These are phyloP conservation scores for Drosophila pruinosa DNA, from an alignment of 1,140 invertebrate species.

Conservation along the genomic window DNA sequence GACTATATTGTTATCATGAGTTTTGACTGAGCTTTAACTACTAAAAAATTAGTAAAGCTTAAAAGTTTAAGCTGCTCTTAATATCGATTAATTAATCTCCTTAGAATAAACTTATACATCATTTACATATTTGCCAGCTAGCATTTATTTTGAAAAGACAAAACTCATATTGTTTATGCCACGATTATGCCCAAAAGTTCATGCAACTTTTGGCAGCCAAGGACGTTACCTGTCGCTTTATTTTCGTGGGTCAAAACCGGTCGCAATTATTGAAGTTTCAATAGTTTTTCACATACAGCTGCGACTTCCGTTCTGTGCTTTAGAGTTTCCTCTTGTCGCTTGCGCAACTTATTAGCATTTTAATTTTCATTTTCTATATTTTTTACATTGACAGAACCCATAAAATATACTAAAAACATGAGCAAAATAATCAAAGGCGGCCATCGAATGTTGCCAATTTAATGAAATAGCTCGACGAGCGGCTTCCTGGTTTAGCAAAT, in stretches of 20 bases:
- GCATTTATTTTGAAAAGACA: background rate
- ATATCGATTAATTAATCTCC: too few relatives aligned
- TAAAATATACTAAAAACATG: conserved; percentile 46
- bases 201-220: conserved; percentile 49
- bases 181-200: conserved; percentile 31
- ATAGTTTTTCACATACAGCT: conserved; percentile 22
- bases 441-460: conserved; percentile 50
- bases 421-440: conserved; percentile 46
- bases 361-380: conserved; percentile 19
- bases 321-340: conserved; percentile 10
- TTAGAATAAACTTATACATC: too few relatives aligned
- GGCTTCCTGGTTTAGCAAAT: conserved; percentile 65
- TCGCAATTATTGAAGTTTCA: conserved; percentile 8
- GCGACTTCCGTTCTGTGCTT: conserved; percentile 34
- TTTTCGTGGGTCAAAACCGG: conserved; percentile 43
- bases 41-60: background rate
- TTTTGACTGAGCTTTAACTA: background rate
- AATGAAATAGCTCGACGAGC: conserved; percentile 37
- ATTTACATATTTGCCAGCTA: background rate
- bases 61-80: too few relatives aligned
- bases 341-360: conserved; percentile 9
- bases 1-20: background rate
- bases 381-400: conserved; percentile 55
- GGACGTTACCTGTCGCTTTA: conserved; percentile 31
- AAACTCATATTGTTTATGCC: conserved; percentile 28